Evolutionary conservation across 2,888 invertebrate genomes (phyloP).

Genomic region (Geotrupes spiniger): DNA sequence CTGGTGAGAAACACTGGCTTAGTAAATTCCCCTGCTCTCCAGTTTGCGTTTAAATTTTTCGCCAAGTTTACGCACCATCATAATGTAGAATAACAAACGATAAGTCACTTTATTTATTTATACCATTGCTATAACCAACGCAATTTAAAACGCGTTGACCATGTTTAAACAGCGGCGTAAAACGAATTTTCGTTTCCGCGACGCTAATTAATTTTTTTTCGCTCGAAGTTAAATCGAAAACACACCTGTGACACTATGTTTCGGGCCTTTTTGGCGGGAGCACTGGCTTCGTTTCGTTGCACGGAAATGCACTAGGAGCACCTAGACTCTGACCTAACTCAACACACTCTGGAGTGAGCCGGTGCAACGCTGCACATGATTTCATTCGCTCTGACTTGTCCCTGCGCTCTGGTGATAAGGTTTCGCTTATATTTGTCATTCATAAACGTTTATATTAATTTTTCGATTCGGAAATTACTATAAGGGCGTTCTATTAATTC

Average conservation of each 20-base stretch:
- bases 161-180: conserved; percentile 6
- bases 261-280: conserved; percentile 34
- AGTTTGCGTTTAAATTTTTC: too few species aligned
- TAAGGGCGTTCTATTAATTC: too few species aligned
- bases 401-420: conserved; percentile 26
- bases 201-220: too few species aligned
- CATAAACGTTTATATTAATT: conserved; percentile 3
- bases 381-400: conserved; percentile 30
- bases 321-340: conserved; percentile 52
- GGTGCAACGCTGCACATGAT: conserved; percentile 42
- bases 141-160: conserved; percentile 8
- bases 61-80: background rate
- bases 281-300: conserved; percentile 29
- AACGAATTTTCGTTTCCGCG: background rate
- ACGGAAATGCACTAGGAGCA: conserved; percentile 46
- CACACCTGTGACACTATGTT: background rate
- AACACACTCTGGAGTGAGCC: conserved; percentile 50
- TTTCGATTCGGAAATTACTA: too few species aligned
- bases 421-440: conserved; percentile 9
- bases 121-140: conserved; percentile 4
- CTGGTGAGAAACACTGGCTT: too few species aligned
- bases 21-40: too few species aligned
- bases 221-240: conserved; percentile 10
- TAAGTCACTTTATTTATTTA: conserved; percentile 4
- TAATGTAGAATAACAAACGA: conserved; percentile 4